phyloP scores from a whole-genome alignment of 2,113 vertebrate genomes.

The Peromyscus maniculatus region DNA sequence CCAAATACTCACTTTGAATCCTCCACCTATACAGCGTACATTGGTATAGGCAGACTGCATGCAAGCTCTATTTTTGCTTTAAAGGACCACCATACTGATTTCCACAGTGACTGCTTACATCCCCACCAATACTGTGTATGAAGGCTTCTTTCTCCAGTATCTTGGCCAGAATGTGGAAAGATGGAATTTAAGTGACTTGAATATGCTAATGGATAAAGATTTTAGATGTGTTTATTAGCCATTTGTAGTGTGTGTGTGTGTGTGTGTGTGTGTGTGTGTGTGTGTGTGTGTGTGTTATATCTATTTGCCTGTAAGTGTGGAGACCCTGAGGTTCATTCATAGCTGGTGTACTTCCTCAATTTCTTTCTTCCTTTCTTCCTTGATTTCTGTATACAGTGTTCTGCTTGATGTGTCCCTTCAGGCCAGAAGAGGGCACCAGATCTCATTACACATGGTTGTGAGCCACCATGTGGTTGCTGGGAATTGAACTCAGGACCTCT shows the following conservation, averaged over 20 bases:
- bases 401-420: too few species aligned
- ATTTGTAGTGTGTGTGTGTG: neutral
- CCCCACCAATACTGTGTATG: neutral
- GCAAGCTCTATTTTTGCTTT: neutral
- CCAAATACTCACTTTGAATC: neutral
- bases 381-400: too few species aligned
- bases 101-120: neutral
- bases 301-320: neutral
- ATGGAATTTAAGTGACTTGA: neutral
- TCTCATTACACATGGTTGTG: too few species aligned
- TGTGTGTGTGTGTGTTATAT: neutral
- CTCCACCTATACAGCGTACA: neutral
- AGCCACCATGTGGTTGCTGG: too few species aligned
- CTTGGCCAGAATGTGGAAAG: neutral
- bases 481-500: too few species aligned
- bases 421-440: too few species aligned
- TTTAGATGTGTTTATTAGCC: neutral
- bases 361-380: neutral
- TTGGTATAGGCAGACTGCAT: neutral
- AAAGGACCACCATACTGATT: too few species aligned
- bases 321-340: too few species aligned
- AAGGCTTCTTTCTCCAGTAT: neutral
- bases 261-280: neutral
- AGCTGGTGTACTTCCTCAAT: neutral
- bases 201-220: neutral